Conservation (phyloP, 2,797 vertebrate species). For the Melanotaenia maccullochi region DNA sequence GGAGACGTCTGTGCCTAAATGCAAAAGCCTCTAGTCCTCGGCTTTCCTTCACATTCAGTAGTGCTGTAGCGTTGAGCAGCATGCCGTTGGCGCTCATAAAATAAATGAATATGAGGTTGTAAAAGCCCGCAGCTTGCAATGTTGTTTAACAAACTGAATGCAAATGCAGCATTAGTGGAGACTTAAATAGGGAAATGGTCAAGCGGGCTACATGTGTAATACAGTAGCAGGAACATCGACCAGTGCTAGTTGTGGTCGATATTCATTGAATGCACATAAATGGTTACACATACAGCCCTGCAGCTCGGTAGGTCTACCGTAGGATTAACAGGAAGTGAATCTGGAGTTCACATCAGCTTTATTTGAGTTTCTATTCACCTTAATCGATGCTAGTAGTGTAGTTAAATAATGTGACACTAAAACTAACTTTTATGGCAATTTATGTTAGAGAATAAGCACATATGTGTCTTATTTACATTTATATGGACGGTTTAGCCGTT, state of each 20-base stretch:
- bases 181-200: conserved; percentile 34
- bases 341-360: conserved; percentile 28
- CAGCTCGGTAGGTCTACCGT: background rate
- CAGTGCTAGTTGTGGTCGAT: conserved; percentile 38
- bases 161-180: conserved; percentile 1
- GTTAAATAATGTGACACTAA: background rate
- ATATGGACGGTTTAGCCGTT: background rate
- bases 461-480: background rate
- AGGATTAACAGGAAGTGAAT: conserved; percentile 41
- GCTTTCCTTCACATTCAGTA: conserved; percentile 20
- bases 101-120: conserved; percentile 27
- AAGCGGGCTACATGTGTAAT: conserved; percentile 33
- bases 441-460: background rate
- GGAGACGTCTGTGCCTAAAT: conserved; percentile 3
- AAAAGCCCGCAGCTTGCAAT: conserved; percentile 1
- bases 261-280: conserved; percentile 52
- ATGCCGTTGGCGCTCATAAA: conserved; percentile 1
- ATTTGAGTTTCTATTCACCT: background rate
- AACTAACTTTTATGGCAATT: background rate
- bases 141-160: conserved; percentile 16
- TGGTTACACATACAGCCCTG: conserved; percentile 1
- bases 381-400: conserved; percentile 8
- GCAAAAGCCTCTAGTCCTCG: background rate
- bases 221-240: conserved; percentile 38
- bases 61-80: conserved; percentile 10